A percentile compares a stretch with the other conserved stretches of the same genome.
phyloP scores from a whole-genome alignment of 2,888 invertebrate genomes.

The Ochropacha duplaris region DNA sequence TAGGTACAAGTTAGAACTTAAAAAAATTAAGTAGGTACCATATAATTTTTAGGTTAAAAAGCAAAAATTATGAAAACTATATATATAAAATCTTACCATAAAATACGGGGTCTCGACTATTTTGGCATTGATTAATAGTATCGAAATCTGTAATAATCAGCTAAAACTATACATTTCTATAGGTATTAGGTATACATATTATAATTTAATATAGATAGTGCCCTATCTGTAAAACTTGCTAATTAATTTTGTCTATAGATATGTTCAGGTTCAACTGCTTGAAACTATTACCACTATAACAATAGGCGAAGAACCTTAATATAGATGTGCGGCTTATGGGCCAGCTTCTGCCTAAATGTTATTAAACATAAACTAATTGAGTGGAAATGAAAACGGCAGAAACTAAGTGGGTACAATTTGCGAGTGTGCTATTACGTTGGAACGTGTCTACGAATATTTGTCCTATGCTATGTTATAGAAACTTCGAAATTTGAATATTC shows the following conservation, averaged over 20 bases:
- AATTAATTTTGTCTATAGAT: not conserved
- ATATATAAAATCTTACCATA: no score
- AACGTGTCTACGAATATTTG: slow-evolving; percentile 2
- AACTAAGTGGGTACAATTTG: slow-evolving; percentile 2
- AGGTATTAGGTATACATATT: not conserved
- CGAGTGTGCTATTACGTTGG: not conserved
- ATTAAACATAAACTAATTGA: slow-evolving; percentile 21
- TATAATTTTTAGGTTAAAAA: no score
- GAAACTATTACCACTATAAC: slow-evolving; percentile 44
- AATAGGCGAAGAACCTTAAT: slow-evolving; percentile 26
- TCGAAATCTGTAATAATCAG: no score
- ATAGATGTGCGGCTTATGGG: slow-evolving; percentile 10
- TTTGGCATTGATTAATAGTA: no score
- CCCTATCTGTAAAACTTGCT: not conserved
- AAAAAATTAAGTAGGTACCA: no score
- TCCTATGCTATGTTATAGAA: slow-evolving; percentile 13
- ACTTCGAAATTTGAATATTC: slow-evolving; percentile 13
- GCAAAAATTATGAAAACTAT: no score
- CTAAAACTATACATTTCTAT: not conserved
- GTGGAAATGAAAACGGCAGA: slow-evolving; percentile 6
- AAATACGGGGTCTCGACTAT: no score
- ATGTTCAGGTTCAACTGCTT: slow-evolving; percentile 36
- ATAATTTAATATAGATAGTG: not conserved
- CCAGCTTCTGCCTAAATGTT: slow-evolving; percentile 7
- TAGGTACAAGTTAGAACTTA: no score